Conservation (phyloP, 2,113 vertebrate species). For the Suncus etruscus region DNA sequence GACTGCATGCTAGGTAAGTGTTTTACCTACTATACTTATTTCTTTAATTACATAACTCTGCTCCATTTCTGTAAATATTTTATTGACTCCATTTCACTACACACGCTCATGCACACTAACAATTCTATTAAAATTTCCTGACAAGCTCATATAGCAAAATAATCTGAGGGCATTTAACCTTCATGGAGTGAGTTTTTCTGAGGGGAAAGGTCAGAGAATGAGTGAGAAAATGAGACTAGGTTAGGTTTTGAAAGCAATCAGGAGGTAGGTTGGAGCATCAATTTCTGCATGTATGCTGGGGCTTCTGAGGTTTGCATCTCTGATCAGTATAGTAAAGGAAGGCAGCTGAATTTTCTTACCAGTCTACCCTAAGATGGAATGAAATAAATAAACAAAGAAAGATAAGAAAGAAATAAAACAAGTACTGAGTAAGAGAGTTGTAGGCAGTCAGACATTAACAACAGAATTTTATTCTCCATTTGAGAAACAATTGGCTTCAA, state of each 20-base stretch:
- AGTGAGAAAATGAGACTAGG: neutral
- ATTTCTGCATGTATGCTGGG: rapidly evolving
- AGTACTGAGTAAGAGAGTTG: neutral
- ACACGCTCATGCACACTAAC: neutral
- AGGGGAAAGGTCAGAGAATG: neutral
- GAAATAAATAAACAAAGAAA: no score
- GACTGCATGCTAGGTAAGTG: no score
- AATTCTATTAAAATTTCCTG: neutral
- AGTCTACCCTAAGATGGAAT: neutral
- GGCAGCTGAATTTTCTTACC: neutral
- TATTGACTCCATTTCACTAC: neutral
- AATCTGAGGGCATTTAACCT: neutral
- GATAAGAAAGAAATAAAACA: neutral
- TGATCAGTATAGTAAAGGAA: neutral
- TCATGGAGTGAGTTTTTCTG: neutral
- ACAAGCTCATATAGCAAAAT: neutral
- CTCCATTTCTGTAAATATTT: neutral
- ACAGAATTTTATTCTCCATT: neutral
- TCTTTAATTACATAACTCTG: no score
- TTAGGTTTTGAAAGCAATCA: neutral
- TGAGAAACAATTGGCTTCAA: neutral
- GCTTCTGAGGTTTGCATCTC: neutral
- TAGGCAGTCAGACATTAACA: neutral
- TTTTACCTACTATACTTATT: no score
- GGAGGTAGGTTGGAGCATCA: neutral